Evolutionary conservation across 2,888 invertebrate genomes (phyloP).

Genomic region (Cecidostiba fungosa): DNA sequence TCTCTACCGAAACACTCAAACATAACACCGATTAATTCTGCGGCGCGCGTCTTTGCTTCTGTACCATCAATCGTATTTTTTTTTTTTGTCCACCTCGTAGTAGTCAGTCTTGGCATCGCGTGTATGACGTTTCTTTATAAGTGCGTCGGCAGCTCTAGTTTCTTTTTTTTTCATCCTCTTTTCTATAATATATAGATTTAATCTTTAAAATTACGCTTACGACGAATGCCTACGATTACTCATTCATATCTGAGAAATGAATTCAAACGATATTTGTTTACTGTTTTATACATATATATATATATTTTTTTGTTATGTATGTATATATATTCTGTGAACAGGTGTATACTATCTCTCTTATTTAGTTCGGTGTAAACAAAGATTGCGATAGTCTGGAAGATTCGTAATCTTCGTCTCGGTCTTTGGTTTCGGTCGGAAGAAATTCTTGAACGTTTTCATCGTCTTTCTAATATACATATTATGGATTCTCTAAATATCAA

Average conservation of each 20-base stretch:
- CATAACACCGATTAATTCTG: slow-evolving; percentile 77
- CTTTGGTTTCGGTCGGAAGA: slow-evolving; percentile 48
- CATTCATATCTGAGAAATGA: slow-evolving; percentile 53
- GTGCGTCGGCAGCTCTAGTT: slow-evolving; percentile 65
- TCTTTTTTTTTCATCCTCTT: slow-evolving; percentile 42
- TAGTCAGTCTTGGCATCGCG: slow-evolving; percentile 75
- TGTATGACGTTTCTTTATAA: slow-evolving; percentile 61
- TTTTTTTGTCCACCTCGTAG: slow-evolving; percentile 59
- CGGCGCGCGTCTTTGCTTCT: slow-evolving; percentile 56
- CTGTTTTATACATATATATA: slow-evolving; percentile 57
- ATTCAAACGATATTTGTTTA: slow-evolving; percentile 62
- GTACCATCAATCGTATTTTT: slow-evolving; percentile 35
- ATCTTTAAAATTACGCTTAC: slow-evolving; percentile 36
- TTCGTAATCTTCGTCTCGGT: background rate
- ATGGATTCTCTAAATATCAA: slow-evolving; percentile 44
- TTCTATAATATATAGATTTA: slow-evolving; percentile 35
- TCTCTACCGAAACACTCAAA: slow-evolving; percentile 79
- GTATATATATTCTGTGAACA: slow-evolving; percentile 52
- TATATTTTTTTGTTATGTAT: slow-evolving; percentile 41
- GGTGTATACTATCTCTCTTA: slow-evolving; percentile 38
- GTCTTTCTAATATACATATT: slow-evolving; percentile 42
- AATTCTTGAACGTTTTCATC: slow-evolving; percentile 6
- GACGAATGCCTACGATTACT: slow-evolving; percentile 53
- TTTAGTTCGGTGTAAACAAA: slow-evolving; percentile 43
- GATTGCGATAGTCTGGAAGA: slow-evolving; percentile 36